Evolutionary conservation across 2,113 vertebrate species (phyloP).

Genomic region (Columba livia): DNA sequence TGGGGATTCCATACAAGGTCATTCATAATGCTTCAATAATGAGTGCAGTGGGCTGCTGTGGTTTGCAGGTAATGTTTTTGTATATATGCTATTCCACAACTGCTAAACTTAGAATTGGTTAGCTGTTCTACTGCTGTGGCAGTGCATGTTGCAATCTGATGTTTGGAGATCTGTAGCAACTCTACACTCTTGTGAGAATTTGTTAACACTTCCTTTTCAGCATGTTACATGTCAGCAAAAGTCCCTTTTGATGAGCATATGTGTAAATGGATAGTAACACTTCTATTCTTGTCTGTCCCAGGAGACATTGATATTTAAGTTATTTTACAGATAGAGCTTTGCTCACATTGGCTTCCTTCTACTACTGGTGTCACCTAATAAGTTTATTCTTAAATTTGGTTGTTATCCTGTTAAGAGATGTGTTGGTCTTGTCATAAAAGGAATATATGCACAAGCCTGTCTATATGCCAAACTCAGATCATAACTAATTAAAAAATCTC

Average conservation of each 20-base stretch:
- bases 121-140: not conserved
- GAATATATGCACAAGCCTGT: not conserved
- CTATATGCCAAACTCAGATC: not conserved
- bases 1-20: slow-evolving; percentile 88
- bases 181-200: not conserved
- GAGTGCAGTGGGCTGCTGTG: slow-evolving; percentile 95
- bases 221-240: not conserved
- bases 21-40: slow-evolving; percentile 97
- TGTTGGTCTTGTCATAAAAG: not conserved
- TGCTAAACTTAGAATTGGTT: not conserved
- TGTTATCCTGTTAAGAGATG: not conserved
- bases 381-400: not conserved
- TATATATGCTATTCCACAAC: not conserved
- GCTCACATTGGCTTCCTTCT: not conserved
- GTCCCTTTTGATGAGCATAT: not conserved
- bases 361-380: not conserved
- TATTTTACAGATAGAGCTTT: not conserved
- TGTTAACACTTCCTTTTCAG: slow-evolving; percentile 19
- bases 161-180: not conserved
- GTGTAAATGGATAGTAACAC: not conserved
- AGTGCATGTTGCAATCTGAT: not conserved
- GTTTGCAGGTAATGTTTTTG: slow-evolving; percentile 86
- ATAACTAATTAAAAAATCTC: not conserved
- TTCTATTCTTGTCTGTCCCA: not conserved
- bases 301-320: not conserved